A percentile compares a stretch with the other conserved stretches of the same genome.
Evolutionary conservation across 1,140 invertebrate species (phyloP).

Genomic region (Hormaphis cornu): DNA sequence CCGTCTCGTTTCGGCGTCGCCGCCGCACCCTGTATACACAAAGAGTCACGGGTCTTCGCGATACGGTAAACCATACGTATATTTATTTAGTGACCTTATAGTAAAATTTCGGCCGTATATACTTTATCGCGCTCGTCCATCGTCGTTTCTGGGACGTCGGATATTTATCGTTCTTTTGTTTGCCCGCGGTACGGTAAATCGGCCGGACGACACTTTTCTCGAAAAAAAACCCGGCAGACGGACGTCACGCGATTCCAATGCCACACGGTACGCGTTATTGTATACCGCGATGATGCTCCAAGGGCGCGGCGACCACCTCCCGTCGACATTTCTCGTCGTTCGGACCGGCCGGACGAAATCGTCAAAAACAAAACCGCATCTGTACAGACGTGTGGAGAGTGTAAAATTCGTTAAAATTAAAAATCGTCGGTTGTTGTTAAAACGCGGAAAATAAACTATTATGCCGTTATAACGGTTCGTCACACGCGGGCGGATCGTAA

Average conservation of each 20-base stretch:
- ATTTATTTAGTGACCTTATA: too few relatives aligned
- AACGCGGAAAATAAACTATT: too few relatives aligned
- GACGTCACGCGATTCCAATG: background rate
- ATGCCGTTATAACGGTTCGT: too few relatives aligned
- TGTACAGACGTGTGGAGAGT: too few relatives aligned
- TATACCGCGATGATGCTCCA: too few relatives aligned
- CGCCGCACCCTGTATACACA: background rate
- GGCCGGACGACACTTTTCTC: slow-evolving; percentile 2
- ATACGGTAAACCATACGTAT: too few relatives aligned
- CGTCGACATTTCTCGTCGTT: background rate
- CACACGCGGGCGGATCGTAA: too few relatives aligned
- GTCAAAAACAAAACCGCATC: too few relatives aligned
- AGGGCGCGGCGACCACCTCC: background rate
- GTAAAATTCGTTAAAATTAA: too few relatives aligned
- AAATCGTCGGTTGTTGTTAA: too few relatives aligned
- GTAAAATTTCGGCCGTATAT: slow-evolving; percentile 9
- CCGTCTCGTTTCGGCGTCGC: background rate
- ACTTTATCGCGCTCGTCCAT: slow-evolving; percentile 18
- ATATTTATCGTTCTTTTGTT: slow-evolving; percentile 27
- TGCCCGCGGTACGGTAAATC: background rate
- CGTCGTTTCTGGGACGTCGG: background rate
- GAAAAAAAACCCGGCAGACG: background rate
- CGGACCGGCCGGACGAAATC: too few relatives aligned
- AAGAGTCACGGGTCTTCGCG: background rate
- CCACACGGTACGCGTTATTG: background rate